Evolutionary conservation across 1,140 invertebrate genomes (phyloP).

Genomic region (Cydia pomonella): DNA sequence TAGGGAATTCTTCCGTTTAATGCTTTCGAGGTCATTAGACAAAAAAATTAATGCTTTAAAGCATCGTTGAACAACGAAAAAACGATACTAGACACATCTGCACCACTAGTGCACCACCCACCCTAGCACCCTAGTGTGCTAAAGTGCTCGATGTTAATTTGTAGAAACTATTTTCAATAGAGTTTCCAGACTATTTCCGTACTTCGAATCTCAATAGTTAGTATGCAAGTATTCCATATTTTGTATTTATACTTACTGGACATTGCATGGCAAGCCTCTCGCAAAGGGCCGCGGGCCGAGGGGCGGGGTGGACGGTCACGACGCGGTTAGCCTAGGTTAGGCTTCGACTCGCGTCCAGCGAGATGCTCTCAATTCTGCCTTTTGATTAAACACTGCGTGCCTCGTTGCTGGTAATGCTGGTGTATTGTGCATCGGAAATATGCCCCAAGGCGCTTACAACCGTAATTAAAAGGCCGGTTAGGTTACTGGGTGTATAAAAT

Average conservation of each 20-base stretch:
- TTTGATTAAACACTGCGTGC: constrained; percentile 20
- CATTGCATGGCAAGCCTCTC: constrained; percentile 29
- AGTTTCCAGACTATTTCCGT: too few relatives aligned
- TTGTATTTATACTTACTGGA: neutral
- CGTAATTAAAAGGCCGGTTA: neutral
- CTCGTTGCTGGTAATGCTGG: neutral
- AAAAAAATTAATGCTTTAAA: too few relatives aligned
- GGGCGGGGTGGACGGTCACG: constrained; percentile 61
- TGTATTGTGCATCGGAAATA: neutral
- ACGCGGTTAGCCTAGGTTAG: constrained; percentile 66
- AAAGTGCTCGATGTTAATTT: too few relatives aligned
- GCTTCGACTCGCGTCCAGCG: constrained; percentile 38
- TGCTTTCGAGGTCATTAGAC: too few relatives aligned
- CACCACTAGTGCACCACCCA: too few relatives aligned
- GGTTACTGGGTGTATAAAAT: neutral
- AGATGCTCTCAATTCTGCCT: constrained; percentile 39
- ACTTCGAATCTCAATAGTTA: neutral
- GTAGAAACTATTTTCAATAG: too few relatives aligned
- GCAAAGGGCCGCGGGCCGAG: constrained; percentile 36
- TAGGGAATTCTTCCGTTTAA: too few relatives aligned
- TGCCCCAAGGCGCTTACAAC: neutral
- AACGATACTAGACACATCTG: too few relatives aligned
- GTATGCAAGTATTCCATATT: neutral
- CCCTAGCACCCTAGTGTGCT: too few relatives aligned
- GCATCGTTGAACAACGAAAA: too few relatives aligned